Evolutionary conservation across 2,113 vertebrate genomes (phyloP), one percentile per base, ranked within the genome.

Genomic region (Oophaga pumilio): DNA sequence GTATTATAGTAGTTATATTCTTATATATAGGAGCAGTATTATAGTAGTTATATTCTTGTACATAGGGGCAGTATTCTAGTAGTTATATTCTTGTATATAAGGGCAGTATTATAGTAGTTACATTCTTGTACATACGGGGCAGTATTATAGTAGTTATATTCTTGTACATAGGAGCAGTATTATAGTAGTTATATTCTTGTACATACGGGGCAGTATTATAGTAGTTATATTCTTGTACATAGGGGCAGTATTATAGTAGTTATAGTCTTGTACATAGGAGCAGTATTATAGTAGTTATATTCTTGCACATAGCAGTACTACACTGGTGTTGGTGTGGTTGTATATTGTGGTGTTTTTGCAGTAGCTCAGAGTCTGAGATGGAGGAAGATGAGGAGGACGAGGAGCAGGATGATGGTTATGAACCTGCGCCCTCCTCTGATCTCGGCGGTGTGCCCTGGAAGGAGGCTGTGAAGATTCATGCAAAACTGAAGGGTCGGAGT

Each of bases 301-400:
- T n/a, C 13, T n/a, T 66, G 62, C n/a, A n/a, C 9, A 68, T 13
- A 26, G 10, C 0, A 26, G 10, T 13, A 64, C 10, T 64, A n/a
- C 7, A 2, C n/a, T 64, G 12, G 53, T 56, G 64, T 6, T 10
- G n/a, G 18, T 66, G 64, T n/a, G 8, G 64, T 9, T 62, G 6
- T n/a, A 11, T 15, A 69, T 6, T 56, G 6, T 17, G 49, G 57
- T 56, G 8, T 77, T 1, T 17, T 88, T 89, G 84, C 92, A 98
- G 97, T 92, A 99, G 98, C 92, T 99, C 98, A 0, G 98, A 99
- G 92, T 99, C 97, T 0, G 98, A 99, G 90, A 99, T 98, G 96
- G 97, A 97, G 0, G 93, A 95, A 24, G 92, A 93, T 0, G 92
- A 93, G 0, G 90, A 91, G 11, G 93, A 43, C 5, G 33, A 93